A percentile compares a stretch with the other conserved stretches of the same genome.
Conservation (phyloP, 1,140 invertebrate species). For the Plodia interpunctella region DNA sequence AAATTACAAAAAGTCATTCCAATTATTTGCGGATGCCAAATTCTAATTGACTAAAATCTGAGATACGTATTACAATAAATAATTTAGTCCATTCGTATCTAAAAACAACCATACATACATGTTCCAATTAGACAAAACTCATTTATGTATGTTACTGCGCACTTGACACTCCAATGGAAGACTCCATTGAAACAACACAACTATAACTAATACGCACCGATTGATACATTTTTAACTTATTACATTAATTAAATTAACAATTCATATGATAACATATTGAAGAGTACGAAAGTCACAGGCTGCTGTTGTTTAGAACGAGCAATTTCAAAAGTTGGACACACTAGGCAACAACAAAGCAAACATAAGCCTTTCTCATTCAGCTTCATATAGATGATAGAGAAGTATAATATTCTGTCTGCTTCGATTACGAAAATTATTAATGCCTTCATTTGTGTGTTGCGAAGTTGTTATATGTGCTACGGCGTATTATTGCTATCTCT, state of each 20-base stretch:
- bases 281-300: neutral
- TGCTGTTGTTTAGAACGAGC: too few species aligned
- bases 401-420: too few species aligned
- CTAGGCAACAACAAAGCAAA: neutral
- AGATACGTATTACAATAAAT: slow-evolving; percentile 11
- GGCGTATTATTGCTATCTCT: too few species aligned
- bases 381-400: too few species aligned
- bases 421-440: too few species aligned
- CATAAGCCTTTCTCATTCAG: neutral
- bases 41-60: neutral
- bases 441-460: too few species aligned
- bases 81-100: neutral
- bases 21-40: neutral
- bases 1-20: neutral
- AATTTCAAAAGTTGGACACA: too few species aligned
- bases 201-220: slow-evolving; percentile 1
- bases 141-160: slow-evolving; percentile 13
- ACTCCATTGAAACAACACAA: slow-evolving; percentile 21
- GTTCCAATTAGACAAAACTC: neutral
- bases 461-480: too few species aligned
- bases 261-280: neutral
- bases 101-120: neutral
- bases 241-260: neutral
- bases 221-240: slow-evolving; percentile 3
- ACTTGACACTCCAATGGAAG: slow-evolving; percentile 55